A percentile compares a stretch with the other conserved stretches of the same genome.
Conservation (phyloP, 2,113 vertebrate genomes). For the Thomomys bottae region DNA sequence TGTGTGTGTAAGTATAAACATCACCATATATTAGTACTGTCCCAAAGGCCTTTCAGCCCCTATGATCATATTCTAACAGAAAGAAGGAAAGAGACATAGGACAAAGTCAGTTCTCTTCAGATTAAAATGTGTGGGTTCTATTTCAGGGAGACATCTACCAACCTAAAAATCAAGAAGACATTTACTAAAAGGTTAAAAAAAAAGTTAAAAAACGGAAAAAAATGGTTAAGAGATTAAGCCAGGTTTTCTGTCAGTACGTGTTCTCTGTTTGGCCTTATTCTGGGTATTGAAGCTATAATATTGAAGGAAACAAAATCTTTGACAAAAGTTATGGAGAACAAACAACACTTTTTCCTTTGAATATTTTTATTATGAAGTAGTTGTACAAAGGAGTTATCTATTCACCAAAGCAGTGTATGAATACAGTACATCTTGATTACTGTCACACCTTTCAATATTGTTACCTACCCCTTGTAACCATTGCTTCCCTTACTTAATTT, state of each 20-base stretch:
- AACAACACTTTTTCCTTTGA: too few relatives aligned
- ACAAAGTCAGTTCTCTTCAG: not conserved
- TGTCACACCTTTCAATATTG: too few relatives aligned
- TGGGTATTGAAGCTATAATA: not conserved
- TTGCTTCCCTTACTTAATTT: too few relatives aligned
- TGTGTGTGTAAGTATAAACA: not conserved
- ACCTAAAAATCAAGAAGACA: not conserved
- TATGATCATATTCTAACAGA: not conserved
- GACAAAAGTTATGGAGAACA: not conserved
- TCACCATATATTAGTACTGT: too few relatives aligned
- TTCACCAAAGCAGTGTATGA: too few relatives aligned
- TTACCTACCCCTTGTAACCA: too few relatives aligned
- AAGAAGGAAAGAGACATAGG: not conserved
- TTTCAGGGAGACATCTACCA: not conserved
- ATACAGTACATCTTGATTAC: too few relatives aligned
- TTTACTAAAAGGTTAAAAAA: not conserved
- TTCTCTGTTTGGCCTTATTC: not conserved
- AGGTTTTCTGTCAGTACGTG: too few relatives aligned
- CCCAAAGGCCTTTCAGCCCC: not conserved
- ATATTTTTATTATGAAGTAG: too few relatives aligned
- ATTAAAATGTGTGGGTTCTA: conserved; percentile 4
- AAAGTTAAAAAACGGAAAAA: too few relatives aligned
- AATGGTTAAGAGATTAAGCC: not conserved
- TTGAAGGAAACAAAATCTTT: not conserved
- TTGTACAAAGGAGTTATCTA: too few relatives aligned